These are phyloP conservation scores for Alloplasta piceator DNA, from an alignment of 2,888 invertebrate species.

Conservation along the genomic window DNA sequence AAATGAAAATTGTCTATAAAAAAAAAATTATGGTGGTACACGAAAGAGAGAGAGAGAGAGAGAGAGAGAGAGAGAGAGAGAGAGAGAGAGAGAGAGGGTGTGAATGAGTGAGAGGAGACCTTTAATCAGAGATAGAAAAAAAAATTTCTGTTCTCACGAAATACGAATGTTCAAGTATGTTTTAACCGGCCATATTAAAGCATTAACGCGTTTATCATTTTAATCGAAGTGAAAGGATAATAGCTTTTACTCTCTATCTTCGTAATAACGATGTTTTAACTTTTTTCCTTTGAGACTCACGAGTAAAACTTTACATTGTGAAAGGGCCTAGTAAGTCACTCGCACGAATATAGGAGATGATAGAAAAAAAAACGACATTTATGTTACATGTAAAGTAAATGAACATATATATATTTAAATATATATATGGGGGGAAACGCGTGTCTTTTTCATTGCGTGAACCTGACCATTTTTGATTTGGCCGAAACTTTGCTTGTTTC, in stretches of 20 bases:
- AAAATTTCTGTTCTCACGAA: slow-evolving; percentile 26
- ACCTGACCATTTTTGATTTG: too few species aligned
- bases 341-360: slow-evolving; percentile 46
- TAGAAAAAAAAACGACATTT: slow-evolving; percentile 31
- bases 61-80: too few species aligned
- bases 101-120: too few species aligned
- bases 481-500: too few species aligned
- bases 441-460: too few species aligned
- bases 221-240: slow-evolving; percentile 36
- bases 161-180: slow-evolving; percentile 59
- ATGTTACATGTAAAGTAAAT: slow-evolving; percentile 25
- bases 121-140: slow-evolving; percentile 45
- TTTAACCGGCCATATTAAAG: slow-evolving; percentile 63
- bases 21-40: slow-evolving; percentile 32
- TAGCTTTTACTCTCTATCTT: slow-evolving; percentile 57
- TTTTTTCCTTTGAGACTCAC: slow-evolving; percentile 30
- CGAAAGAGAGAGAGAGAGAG: too few species aligned
- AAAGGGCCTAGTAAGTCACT: slow-evolving; percentile 72
- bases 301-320: slow-evolving; percentile 70
- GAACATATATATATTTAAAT: slow-evolving; percentile 18
- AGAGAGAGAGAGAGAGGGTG: too few species aligned
- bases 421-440: too few species aligned
- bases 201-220: slow-evolving; percentile 56
- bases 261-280: slow-evolving; percentile 53
- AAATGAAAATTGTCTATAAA: slow-evolving; percentile 52